A percentile compares a stretch with the other conserved stretches of the same genome.
These are phyloP conservation scores for Enteromius radiatus DNA, from an alignment of 2,797 vertebrate species.

Conservation along the genomic window DNA sequence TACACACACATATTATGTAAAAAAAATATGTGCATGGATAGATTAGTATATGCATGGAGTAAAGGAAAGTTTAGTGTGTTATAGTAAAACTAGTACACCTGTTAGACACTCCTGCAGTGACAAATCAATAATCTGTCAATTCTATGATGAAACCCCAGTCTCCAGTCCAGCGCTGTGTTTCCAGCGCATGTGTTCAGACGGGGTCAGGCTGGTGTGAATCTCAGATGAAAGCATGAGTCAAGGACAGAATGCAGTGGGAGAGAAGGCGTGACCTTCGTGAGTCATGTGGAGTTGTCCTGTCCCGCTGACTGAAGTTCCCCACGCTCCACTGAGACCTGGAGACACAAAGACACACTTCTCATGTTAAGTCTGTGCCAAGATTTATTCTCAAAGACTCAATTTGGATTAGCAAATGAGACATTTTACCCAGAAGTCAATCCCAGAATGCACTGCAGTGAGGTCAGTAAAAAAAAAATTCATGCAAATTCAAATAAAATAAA, in stretches of 20 bases:
- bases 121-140: neutral
- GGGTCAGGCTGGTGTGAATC: neutral
- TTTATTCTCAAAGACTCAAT: neutral
- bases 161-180: neutral
- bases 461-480: neutral
- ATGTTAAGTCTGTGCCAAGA: neutral
- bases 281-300: slow-evolving; percentile 15
- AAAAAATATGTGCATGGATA: neutral
- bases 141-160: neutral
- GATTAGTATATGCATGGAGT: neutral
- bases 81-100: too few relatives aligned
- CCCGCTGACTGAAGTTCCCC: too few relatives aligned
- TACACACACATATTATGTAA: too few relatives aligned
- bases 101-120: neutral
- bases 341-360: neutral
- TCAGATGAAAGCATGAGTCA: slow-evolving; percentile 25
- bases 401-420: neutral
- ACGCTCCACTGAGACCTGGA: neutral
- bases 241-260: slow-evolving; percentile 34
- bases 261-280: slow-evolving; percentile 32
- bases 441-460: neutral
- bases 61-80: neutral
- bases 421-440: neutral
- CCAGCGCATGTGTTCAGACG: neutral
- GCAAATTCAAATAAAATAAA: too few relatives aligned